Conservation (phyloP, 2,113 vertebrate genomes). For the Sturnira hondurensis region DNA sequence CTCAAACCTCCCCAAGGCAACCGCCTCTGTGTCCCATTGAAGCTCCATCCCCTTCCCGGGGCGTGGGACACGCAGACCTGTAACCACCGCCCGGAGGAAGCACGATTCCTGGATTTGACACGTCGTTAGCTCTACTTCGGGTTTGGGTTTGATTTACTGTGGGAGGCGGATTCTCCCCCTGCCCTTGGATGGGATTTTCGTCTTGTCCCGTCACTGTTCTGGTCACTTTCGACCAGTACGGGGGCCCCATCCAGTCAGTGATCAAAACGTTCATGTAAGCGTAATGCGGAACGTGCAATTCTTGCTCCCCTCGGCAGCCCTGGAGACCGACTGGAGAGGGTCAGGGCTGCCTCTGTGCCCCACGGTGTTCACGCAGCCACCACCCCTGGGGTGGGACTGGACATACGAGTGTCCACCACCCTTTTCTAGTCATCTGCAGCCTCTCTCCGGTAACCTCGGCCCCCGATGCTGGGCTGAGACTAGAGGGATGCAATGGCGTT, state of each 20-base stretch:
- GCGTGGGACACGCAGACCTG: rapidly evolving
- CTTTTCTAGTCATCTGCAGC: not conserved
- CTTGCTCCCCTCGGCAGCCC: not conserved
- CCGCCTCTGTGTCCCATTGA: rapidly evolving
- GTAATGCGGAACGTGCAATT: not conserved
- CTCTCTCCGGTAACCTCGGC: not conserved
- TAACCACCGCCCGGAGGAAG: rapidly evolving
- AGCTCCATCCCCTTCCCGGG: no score
- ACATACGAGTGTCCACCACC: not conserved
- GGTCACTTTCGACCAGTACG: not conserved
- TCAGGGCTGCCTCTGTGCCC: rapidly evolving
- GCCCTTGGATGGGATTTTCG: no score
- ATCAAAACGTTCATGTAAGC: no score
- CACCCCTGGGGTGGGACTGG: not conserved
- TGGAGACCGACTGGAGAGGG: no score
- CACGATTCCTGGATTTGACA: rapidly evolving
- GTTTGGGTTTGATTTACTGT: not conserved
- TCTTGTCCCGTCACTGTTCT: not conserved
- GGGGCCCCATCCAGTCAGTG: rapidly evolving
- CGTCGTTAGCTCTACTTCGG: rapidly evolving
- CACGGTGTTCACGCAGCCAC: rapidly evolving
- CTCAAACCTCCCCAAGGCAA: not conserved
- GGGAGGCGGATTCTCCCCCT: not conserved
- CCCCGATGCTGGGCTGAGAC: no score
- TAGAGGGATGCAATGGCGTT: not conserved